A percentile compares a stretch with the other conserved stretches of the same genome.
Evolutionary conservation across 2,113 vertebrate genomes (phyloP).

Genomic region (Microcebus lehilahytsara): DNA sequence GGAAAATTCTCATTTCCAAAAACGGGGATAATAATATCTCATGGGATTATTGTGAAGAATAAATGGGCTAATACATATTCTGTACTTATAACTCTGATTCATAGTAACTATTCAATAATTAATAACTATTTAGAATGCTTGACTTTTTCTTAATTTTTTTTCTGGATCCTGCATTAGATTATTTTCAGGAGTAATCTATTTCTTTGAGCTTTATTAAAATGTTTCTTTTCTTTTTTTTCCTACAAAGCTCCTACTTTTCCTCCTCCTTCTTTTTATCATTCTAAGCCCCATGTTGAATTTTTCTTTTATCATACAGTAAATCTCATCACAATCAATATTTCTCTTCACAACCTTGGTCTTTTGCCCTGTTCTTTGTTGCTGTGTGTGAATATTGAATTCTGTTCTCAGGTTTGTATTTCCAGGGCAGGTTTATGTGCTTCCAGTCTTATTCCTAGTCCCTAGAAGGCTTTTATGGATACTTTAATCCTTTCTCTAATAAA

Average conservation of each 20-base stretch:
- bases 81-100: neutral
- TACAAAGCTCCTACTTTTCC: neutral
- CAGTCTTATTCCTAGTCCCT: neutral
- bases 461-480: neutral
- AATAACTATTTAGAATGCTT: neutral
- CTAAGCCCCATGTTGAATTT: neutral
- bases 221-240: neutral
- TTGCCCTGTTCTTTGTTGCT: neutral
- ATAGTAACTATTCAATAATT: neutral
- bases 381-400: neutral
- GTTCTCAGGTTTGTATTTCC: neutral
- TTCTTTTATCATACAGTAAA: neutral
- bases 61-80: neutral
- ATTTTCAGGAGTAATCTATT: constrained; percentile 3
- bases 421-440: neutral
- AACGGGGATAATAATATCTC: neutral
- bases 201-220: neutral
- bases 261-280: neutral
- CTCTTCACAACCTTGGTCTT: neutral
- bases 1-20: neutral
- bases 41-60: neutral
- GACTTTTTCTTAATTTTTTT: neutral
- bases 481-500: neutral
- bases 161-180: neutral
- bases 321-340: constrained; percentile 5